These are phyloP conservation scores for Sarcophaga caerulescens DNA, from an alignment of 2,888 invertebrate genomes.

Conservation along the genomic window DNA sequence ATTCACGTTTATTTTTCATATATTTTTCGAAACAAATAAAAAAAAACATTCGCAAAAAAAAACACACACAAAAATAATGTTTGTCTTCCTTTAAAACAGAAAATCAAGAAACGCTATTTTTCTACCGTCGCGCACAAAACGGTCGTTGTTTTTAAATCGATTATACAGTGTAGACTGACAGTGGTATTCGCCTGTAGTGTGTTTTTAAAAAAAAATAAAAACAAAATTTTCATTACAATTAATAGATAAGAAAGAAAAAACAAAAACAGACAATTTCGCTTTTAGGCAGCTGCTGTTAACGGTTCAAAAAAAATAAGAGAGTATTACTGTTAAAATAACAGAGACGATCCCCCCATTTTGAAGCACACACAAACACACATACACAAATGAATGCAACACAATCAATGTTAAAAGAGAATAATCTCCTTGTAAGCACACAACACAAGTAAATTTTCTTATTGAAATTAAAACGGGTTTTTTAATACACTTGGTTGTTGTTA, in stretches of 20 bases:
- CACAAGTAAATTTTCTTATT: conserved; percentile 30
- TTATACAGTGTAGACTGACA: conserved; percentile 71
- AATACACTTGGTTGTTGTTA: conserved; percentile 4
- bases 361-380: background rate
- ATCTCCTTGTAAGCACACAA: conserved; percentile 4
- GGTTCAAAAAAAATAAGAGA: conserved; percentile 29
- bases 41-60: conserved; percentile 39
- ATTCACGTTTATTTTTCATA: conserved; percentile 65
- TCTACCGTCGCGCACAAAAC: conserved; percentile 71
- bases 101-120: conserved; percentile 56
- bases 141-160: conserved; percentile 72
- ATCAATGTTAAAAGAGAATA: background rate
- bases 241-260: conserved; percentile 50
- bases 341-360: conserved; percentile 60
- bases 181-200: conserved; percentile 7
- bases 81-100: conserved; percentile 28
- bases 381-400: background rate
- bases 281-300: conserved; percentile 37
- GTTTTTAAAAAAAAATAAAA: background rate
- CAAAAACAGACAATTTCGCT: background rate
- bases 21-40: too few species aligned
- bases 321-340: conserved; percentile 38
- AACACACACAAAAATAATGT: background rate
- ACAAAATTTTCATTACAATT: conserved; percentile 35
- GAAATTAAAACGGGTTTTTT: conserved; percentile 61